phyloP scores from a whole-genome alignment of 2,797 vertebrate genomes.

The Mormyrops boulengeri region DNA sequence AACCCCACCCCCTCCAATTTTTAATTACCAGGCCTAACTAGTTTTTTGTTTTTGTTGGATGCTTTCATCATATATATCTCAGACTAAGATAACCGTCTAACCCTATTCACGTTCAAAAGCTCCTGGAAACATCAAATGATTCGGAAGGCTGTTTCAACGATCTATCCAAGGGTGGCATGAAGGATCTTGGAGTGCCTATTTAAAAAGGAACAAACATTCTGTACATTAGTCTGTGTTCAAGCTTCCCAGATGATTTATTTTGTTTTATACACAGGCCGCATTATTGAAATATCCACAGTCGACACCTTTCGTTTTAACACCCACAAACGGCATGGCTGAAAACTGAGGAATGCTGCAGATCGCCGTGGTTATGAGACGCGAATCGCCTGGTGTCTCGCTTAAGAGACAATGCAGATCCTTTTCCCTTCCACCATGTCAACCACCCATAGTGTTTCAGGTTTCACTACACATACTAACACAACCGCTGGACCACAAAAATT shows the following conservation, averaged over 20 bases:
- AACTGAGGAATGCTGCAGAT: not conserved
- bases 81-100: not conserved
- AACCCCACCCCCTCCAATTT: not conserved
- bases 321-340: not conserved
- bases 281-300: not conserved
- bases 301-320: constrained; percentile 5
- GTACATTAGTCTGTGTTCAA: not conserved
- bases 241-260: not conserved
- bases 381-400: not conserved
- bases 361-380: not conserved
- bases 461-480: constrained; percentile 8
- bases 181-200: not conserved
- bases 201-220: not conserved
- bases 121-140: not conserved
- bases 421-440: not conserved
- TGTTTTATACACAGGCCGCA: not conserved
- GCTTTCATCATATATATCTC: not conserved
- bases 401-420: not conserved
- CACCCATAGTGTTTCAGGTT: constrained; percentile 24
- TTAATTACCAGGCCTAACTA: not conserved
- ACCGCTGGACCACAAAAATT: constrained; percentile 38
- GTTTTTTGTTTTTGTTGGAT: not conserved
- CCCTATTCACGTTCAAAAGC: not conserved
- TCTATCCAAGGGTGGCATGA: not conserved
- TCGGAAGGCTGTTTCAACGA: not conserved